phyloP scores from a whole-genome alignment of 1,140 invertebrate genomes.

The Lerema accius region DNA sequence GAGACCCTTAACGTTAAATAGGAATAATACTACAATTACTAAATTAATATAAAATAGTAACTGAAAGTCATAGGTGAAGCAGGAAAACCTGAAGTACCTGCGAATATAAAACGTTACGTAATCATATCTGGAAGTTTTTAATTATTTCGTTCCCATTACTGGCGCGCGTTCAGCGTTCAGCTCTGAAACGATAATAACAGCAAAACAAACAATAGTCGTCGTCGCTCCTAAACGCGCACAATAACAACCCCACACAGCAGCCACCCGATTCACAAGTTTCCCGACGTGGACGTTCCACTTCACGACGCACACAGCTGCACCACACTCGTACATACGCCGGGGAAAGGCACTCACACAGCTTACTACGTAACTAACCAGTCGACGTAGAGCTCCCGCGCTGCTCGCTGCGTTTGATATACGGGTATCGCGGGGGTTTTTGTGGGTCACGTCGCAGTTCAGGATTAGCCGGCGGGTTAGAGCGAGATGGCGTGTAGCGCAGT shows the following conservation, averaged over 20 bases:
- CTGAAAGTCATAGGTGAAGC: not conserved
- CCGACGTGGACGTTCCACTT: slow-evolving; percentile 59
- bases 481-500: slow-evolving; percentile 42
- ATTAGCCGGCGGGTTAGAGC: slow-evolving; percentile 45
- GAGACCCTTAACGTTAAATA: not conserved
- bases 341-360: slow-evolving; percentile 43
- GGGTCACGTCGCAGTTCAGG: slow-evolving; percentile 48
- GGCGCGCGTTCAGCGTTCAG: slow-evolving; percentile 32
- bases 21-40: slow-evolving; percentile 20
- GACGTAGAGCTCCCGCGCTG: slow-evolving; percentile 50
- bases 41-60: not conserved
- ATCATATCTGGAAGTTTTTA: slow-evolving; percentile 30
- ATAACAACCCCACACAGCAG: slow-evolving; percentile 63
- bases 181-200: slow-evolving; percentile 58
- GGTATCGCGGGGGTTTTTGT: slow-evolving; percentile 26
- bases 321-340: slow-evolving; percentile 56
- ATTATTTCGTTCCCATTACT: slow-evolving; percentile 34
- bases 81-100: too few species aligned
- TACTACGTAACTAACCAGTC: slow-evolving; percentile 23
- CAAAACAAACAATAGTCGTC: slow-evolving; percentile 76
- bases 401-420: slow-evolving; percentile 31
- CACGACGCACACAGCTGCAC: slow-evolving; percentile 49
- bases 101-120: slow-evolving; percentile 13
- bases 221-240: slow-evolving; percentile 59
- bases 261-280: slow-evolving; percentile 75